Percentiles rank a stretch among this genome's conserved stretches.
Evolutionary conservation across 2,797 vertebrate species (phyloP).

Genomic region (Squalus acanthias): DNA sequence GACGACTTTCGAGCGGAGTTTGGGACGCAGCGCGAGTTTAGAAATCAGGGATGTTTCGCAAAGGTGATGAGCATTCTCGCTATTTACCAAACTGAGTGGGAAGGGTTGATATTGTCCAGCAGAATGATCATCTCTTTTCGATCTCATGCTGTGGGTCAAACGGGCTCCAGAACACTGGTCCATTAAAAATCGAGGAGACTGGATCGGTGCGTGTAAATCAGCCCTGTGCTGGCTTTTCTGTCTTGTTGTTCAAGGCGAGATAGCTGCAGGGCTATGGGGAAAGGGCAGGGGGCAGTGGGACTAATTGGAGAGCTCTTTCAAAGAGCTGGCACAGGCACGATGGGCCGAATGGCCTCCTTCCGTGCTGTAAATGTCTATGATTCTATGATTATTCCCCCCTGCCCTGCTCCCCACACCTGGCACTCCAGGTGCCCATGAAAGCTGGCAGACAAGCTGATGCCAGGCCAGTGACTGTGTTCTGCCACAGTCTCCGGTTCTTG

Average conservation of each 20-base stretch:
- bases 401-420: too few relatives aligned
- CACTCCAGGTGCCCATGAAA: not conserved
- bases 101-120: not conserved
- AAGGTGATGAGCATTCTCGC: not conserved
- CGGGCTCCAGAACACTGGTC: not conserved
- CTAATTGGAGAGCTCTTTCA: too few relatives aligned
- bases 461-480: not conserved
- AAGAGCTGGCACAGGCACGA: too few relatives aligned
- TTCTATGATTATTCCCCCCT: too few relatives aligned
- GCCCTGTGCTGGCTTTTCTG: not conserved
- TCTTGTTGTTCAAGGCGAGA: not conserved
- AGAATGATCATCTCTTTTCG: not conserved
- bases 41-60: not conserved
- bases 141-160: not conserved
- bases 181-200: not conserved
- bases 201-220: not conserved
- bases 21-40: not conserved
- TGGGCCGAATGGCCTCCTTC: too few relatives aligned
- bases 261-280: too few relatives aligned
- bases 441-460: not conserved
- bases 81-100: too few relatives aligned
- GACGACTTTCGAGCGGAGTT: not conserved
- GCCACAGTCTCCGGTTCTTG: not conserved
- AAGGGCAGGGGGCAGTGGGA: too few relatives aligned
- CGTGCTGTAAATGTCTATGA: too few relatives aligned